Evolutionary conservation across 2,113 vertebrate species (phyloP).

Genomic region (Urocolius indicus): DNA sequence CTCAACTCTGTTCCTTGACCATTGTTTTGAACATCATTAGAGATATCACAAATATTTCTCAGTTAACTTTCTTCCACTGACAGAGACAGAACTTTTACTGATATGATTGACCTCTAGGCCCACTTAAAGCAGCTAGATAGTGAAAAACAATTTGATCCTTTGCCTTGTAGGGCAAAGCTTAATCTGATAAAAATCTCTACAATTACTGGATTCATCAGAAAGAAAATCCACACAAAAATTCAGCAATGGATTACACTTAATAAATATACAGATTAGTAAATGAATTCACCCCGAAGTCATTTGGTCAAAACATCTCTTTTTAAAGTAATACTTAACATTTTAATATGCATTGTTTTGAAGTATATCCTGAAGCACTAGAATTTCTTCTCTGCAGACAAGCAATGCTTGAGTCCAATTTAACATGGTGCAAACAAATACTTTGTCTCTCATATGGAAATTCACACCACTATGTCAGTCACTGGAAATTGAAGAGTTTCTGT

Average conservation of each 20-base stretch:
- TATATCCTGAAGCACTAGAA: not conserved
- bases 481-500: not conserved
- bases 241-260: not conserved
- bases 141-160: slow-evolving; percentile 69
- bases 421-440: not conserved
- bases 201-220: slow-evolving; percentile 46
- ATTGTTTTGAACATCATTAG: slow-evolving; percentile 52
- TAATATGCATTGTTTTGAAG: not conserved
- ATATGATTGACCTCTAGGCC: slow-evolving; percentile 61
- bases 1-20: slow-evolving; percentile 2
- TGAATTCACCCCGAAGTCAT: not conserved
- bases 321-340: not conserved
- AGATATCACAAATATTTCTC: slow-evolving; percentile 54
- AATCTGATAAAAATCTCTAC: slow-evolving; percentile 61
- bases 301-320: not conserved
- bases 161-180: slow-evolving; percentile 50
- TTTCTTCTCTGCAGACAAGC: not conserved
- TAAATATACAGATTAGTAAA: not conserved
- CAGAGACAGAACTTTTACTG: slow-evolving; percentile 42
- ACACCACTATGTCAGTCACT: not conserved
- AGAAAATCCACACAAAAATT: slow-evolving; percentile 45
- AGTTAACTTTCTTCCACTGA: slow-evolving; percentile 24
- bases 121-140: slow-evolving; percentile 45
- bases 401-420: not conserved
- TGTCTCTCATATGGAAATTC: not conserved